A percentile compares a stretch with the other conserved stretches of the same genome.
These are phyloP conservation scores for Gandaritis pyraliata DNA, from an alignment of 2,888 invertebrate genomes.

Conservation along the genomic window DNA sequence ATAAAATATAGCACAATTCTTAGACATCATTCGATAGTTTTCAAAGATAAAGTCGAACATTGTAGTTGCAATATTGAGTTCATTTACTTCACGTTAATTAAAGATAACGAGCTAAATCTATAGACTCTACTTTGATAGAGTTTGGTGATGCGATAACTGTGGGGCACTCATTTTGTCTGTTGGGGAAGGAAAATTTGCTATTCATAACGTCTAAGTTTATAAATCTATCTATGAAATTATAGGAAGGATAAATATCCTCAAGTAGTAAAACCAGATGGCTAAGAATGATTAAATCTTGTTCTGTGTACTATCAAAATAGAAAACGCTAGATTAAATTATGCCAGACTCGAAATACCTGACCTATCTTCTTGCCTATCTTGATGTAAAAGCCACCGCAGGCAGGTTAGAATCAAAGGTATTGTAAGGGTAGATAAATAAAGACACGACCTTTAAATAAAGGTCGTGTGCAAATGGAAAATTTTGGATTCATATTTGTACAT, in stretches of 20 bases:
- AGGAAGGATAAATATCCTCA: too few relatives aligned
- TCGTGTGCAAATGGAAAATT: slow-evolving; percentile 1
- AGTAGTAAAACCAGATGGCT: not conserved
- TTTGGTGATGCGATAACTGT: slow-evolving; percentile 37
- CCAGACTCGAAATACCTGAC: too few relatives aligned
- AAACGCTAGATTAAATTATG: too few relatives aligned
- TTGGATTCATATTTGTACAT: slow-evolving; percentile 11
- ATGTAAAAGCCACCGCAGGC: not conserved
- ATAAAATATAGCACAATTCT: slow-evolving; percentile 70
- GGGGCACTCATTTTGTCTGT: slow-evolving; percentile 26
- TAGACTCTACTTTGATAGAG: slow-evolving; percentile 40
- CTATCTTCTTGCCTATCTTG: too few relatives aligned
- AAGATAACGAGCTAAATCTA: slow-evolving; percentile 64
- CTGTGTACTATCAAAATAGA: not conserved
- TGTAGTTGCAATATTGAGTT: slow-evolving; percentile 67
- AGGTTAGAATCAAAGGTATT: not conserved
- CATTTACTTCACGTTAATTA: slow-evolving; percentile 71
- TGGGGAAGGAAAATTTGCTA: not conserved
- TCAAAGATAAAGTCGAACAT: slow-evolving; percentile 63
- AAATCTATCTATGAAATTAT: too few relatives aligned
- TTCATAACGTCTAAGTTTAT: not conserved
- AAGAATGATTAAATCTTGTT: not conserved
- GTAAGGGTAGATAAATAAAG: too few relatives aligned
- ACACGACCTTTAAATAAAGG: too few relatives aligned
- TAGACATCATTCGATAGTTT: slow-evolving; percentile 66